These are phyloP conservation scores for Podarcis lilfordi DNA, from an alignment of 2,797 vertebrate genomes.

Conservation along the genomic window DNA sequence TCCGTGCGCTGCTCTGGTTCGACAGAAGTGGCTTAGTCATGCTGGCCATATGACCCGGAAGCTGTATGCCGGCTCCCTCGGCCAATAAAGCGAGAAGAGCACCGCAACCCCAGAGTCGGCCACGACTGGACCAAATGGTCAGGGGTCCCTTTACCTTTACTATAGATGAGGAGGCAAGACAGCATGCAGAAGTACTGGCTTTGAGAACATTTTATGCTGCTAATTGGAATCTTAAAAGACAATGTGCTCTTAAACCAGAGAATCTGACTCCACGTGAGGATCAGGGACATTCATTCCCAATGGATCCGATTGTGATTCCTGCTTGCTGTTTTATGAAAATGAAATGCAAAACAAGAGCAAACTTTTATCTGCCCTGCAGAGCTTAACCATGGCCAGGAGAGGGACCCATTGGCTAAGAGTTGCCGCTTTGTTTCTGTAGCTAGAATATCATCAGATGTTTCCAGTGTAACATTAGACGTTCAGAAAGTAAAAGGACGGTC, in stretches of 20 bases:
- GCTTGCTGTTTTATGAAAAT: not conserved
- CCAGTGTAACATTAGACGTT: slow-evolving; percentile 40
- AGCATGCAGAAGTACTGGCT: not conserved
- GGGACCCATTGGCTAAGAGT: slow-evolving; percentile 80
- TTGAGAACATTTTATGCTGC: not conserved
- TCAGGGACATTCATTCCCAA: not conserved
- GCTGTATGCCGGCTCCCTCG: too few relatives aligned
- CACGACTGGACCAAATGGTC: too few relatives aligned
- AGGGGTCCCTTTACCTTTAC: too few relatives aligned
- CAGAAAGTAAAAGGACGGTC: slow-evolving; percentile 64
- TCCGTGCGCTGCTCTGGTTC: too few relatives aligned
- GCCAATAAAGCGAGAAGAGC: too few relatives aligned
- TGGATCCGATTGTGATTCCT: not conserved
- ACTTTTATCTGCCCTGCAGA: not conserved
- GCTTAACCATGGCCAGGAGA: slow-evolving; percentile 69
- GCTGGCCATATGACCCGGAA: too few relatives aligned
- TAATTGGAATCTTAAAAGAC: not conserved
- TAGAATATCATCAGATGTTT: slow-evolving; percentile 53
- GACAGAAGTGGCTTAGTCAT: too few relatives aligned
- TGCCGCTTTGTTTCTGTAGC: slow-evolving; percentile 42
- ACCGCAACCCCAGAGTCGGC: too few relatives aligned
- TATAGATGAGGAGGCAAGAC: not conserved
- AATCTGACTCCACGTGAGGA: not conserved
- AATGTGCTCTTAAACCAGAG: not conserved
- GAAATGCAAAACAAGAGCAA: not conserved